Evolutionary conservation across 2,888 invertebrate species (phyloP).

Genomic region (Papilio elwesi): DNA sequence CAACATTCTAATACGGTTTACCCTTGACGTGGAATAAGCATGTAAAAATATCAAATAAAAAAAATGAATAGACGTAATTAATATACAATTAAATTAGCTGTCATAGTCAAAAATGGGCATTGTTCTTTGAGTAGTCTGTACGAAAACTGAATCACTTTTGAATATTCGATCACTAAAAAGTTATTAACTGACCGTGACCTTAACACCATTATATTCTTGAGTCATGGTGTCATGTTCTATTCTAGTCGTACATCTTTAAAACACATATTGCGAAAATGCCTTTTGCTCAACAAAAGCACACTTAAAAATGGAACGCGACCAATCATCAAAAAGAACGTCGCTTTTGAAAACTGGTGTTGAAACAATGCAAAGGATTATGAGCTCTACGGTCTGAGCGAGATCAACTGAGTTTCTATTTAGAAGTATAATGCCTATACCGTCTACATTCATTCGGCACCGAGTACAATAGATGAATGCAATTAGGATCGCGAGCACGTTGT

Average conservation of each 20-base stretch:
- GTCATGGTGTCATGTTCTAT: conserved; percentile 13
- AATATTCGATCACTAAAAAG: background rate
- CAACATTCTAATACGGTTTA: too few species aligned
- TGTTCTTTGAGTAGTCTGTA: background rate
- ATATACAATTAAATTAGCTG: too few species aligned
- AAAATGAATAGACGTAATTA: too few species aligned
- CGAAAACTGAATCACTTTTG: background rate
- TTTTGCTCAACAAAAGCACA: conserved; percentile 56
- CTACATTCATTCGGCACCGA: conserved; percentile 50
- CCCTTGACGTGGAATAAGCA: too few species aligned
- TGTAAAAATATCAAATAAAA: too few species aligned
- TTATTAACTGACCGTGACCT: conserved; percentile 27
- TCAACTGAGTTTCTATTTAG: conserved; percentile 26
- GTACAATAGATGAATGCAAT: conserved; percentile 65
- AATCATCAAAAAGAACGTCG: conserved; percentile 66
- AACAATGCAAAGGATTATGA: conserved; percentile 48
- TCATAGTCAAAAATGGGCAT: too few species aligned
- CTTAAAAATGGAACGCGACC: conserved; percentile 74
- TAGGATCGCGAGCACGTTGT: conserved; percentile 67
- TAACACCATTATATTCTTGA: conserved; percentile 35
- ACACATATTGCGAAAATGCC: conserved; percentile 64
- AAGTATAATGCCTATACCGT: conserved; percentile 28
- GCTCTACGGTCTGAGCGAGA: conserved; percentile 42
- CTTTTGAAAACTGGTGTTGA: conserved; percentile 53
- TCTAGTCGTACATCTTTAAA: conserved; percentile 22